These are phyloP conservation scores for Ciconia maguari DNA, from an alignment of 2,113 vertebrate species.

Conservation along the genomic window DNA sequence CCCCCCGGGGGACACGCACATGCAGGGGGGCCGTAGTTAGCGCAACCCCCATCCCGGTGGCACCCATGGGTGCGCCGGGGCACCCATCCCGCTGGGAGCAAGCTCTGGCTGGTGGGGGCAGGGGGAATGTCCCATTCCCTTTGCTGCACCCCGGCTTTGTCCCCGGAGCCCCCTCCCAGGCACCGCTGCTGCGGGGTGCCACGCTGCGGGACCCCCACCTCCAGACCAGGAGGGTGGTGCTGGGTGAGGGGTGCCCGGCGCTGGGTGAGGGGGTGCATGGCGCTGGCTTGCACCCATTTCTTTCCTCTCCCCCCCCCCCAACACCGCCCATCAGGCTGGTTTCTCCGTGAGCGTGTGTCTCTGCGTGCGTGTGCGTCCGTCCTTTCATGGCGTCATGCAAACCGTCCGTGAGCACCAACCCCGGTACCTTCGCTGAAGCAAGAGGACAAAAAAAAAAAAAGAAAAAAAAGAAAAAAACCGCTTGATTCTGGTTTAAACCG, in stretches of 20 bases:
- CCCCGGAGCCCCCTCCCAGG: neutral
- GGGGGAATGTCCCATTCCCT: neutral
- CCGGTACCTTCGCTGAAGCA: neutral
- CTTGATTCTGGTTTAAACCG: neutral
- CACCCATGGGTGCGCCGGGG: neutral
- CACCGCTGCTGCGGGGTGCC: too few relatives aligned
- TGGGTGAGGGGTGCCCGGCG: neutral
- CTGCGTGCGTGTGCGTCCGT: neutral
- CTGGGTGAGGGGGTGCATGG: neutral
- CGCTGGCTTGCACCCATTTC: neutral
- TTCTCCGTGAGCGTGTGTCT: neutral
- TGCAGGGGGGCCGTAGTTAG: neutral
- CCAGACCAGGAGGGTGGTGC: neutral
- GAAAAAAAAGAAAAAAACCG: too few relatives aligned
- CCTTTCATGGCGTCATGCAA: conserved; percentile 13
- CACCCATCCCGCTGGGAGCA: neutral
- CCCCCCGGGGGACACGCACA: neutral
- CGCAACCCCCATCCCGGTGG: neutral
- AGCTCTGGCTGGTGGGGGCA: neutral
- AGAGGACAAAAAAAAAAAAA: neutral
- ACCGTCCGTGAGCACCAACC: neutral
- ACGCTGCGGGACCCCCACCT: neutral
- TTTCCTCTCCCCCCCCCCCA: too few relatives aligned
- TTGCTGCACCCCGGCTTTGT: neutral
- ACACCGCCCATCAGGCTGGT: neutral